Base-by-base conservation (phyloP, 1,140 invertebrate genomes). In the Nasonia giraulti region DNA sequence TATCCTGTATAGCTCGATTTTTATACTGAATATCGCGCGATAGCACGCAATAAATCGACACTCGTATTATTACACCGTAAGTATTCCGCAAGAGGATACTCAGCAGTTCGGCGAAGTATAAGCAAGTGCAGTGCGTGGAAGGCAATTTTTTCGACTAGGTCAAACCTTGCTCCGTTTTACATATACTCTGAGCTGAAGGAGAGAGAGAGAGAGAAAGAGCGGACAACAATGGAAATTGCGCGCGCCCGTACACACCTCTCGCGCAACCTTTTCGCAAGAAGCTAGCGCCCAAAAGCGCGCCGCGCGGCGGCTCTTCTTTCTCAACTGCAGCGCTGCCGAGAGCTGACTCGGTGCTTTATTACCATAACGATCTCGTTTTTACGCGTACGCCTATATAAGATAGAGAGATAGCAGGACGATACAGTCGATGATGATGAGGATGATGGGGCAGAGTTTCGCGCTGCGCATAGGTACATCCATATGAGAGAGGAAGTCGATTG, bases 181-280 rank as follows among this genome's bases (percentile, higher is more conserved):
- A 76, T 77, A 55, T 33, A 40, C 11, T 37, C 33, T 0, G 5
- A 6, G 33, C 33, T 37, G 75, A 87, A 8, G 8, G 40, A 8
- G 40, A 11, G 40, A 55, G 55, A 17, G 40, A 44, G 40, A 8
- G 40, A 44, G 40, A 55, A 11, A 17, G 55, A 14, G 17, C 81
- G 84, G 83, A 89, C 89, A 89, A 89, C 89, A 89, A 89, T 89
- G 85, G 88, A 88, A 89, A 87, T 87, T 86, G 87, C 73, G 27
- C 47, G 71, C 37, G 73, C 85, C 87, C 87, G 83, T 87, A 88
- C 85, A 88, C 50, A 47, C 44, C 31, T 77, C 33, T 74, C 4
- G 47, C 23, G 89, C 89, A 88, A 88, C 89, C 90, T 91, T 91
- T 91, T 91, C 89, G 90, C 90, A 91, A 91, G 84, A 20, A 47